These are phyloP conservation scores for Anaspis maculata DNA, from an alignment of 2,888 invertebrate genomes.

Conservation along the genomic window DNA sequence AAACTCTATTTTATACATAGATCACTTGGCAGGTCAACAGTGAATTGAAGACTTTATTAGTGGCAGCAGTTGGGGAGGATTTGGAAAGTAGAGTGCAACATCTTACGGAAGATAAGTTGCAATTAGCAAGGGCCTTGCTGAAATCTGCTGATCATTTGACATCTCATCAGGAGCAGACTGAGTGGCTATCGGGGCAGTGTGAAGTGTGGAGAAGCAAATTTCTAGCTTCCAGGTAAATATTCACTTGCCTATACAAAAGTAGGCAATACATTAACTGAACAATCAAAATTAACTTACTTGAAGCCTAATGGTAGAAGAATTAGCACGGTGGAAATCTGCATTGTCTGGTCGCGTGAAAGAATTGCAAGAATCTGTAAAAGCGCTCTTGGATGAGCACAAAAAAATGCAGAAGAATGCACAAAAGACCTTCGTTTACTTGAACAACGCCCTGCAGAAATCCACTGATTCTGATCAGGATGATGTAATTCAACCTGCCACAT, in stretches of 20 bases:
- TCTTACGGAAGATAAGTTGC: conserved; percentile 85
- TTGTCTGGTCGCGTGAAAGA: conserved; percentile 63
- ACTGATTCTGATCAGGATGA: conserved; percentile 7
- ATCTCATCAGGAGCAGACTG: conserved; percentile 87
- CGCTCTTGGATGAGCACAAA: conserved; percentile 61
- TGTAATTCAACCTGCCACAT: no score
- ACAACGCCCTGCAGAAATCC: conserved; percentile 43
- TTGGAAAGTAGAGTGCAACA: conserved; percentile 82
- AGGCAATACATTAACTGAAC: no score
- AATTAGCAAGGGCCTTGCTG: conserved; percentile 74
- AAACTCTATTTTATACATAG: conserved; percentile 41
- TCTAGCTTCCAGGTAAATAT: conserved; percentile 73
- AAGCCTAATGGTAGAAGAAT: conserved; percentile 87
- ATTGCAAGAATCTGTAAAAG: conserved; percentile 60
- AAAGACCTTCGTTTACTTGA: conserved; percentile 55
- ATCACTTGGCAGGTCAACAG: no score
- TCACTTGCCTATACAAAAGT: no score
- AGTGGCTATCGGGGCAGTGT: conserved; percentile 87
- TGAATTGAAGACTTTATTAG: conserved; percentile 84
- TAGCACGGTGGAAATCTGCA: conserved; percentile 78
- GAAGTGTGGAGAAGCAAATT: conserved; percentile 97
- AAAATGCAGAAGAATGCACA: conserved; percentile 55
- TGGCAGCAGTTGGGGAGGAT: conserved; percentile 93
- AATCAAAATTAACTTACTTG: no score
- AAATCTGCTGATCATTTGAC: conserved; percentile 79